These are phyloP conservation scores for Larimichthys crocea DNA, from an alignment of 2,113 vertebrate genomes.

Conservation along the genomic window DNA sequence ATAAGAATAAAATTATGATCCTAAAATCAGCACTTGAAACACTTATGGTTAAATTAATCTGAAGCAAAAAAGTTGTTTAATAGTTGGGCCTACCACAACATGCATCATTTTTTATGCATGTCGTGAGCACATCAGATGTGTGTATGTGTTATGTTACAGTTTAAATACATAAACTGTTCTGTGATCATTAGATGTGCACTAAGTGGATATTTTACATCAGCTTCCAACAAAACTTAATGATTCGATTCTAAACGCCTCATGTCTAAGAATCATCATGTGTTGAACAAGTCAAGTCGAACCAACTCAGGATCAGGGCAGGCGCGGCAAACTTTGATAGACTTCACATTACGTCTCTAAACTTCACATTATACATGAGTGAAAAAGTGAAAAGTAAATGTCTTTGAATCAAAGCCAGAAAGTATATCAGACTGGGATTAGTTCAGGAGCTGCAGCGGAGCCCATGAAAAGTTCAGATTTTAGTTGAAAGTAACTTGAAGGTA, in stretches of 20 bases:
- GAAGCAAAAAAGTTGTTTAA: too few relatives aligned
- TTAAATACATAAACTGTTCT: background rate
- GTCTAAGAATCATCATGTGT: constrained; percentile 1
- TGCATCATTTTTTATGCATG: background rate
- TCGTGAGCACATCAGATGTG: background rate
- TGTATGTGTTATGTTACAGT: too few relatives aligned
- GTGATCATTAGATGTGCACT: background rate
- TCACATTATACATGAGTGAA: background rate
- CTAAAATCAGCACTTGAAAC: background rate
- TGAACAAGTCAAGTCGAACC: constrained; percentile 10
- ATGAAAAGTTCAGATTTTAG: constrained; percentile 22
- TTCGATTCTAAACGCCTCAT: background rate
- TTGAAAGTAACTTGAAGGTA: constrained; percentile 10
- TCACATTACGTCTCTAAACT: constrained; percentile 18
- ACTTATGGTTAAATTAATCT: background rate
- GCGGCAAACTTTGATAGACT: background rate
- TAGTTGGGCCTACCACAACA: too few relatives aligned
- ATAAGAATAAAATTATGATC: too few relatives aligned
- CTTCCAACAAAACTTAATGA: background rate
- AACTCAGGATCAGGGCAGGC: background rate
- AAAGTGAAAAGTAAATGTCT: constrained; percentile 14
- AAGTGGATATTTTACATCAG: background rate
- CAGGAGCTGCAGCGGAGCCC: constrained; percentile 23
- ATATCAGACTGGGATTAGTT: background rate
- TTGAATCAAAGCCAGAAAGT: constrained; percentile 30